Conservation (phyloP, 2,113 vertebrate genomes). For the Neoarius graeffei region DNA sequence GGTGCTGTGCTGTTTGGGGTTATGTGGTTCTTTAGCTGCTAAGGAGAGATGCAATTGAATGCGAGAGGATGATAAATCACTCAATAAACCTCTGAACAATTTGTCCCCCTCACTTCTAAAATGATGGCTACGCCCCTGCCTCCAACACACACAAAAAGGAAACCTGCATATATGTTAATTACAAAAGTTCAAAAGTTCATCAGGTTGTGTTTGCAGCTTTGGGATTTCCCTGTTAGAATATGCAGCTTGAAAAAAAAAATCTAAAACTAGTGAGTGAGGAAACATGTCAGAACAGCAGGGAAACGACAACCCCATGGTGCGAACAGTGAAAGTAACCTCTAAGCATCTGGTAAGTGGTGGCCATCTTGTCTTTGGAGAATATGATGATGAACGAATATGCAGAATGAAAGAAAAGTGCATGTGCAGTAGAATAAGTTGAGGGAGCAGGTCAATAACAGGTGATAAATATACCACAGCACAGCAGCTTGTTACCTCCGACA, state of each 20-base stretch:
- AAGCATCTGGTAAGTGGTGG: slow-evolving; percentile 18
- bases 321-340: slow-evolving; percentile 25
- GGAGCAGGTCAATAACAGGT: background rate
- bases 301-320: slow-evolving; percentile 29
- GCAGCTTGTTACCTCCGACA: background rate
- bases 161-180: background rate
- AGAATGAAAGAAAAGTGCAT: slow-evolving; percentile 2
- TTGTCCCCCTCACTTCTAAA: too few species aligned
- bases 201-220: slow-evolving; percentile 7
- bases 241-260: background rate
- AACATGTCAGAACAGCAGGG: slow-evolving; percentile 1
- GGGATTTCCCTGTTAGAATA: background rate
- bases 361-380: slow-evolving; percentile 15
- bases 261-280: background rate
- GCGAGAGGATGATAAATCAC: too few species aligned
- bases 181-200: slow-evolving; percentile 27
- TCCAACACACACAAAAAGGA: background rate
- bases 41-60: too few species aligned
- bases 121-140: too few species aligned
- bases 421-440: background rate
- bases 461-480: background rate
- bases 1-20: too few species aligned
- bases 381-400: background rate
- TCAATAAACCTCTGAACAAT: too few species aligned
- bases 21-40: too few species aligned